Evolutionary conservation across 2,888 invertebrate genomes (phyloP).

Genomic region (Patella caerulea): DNA sequence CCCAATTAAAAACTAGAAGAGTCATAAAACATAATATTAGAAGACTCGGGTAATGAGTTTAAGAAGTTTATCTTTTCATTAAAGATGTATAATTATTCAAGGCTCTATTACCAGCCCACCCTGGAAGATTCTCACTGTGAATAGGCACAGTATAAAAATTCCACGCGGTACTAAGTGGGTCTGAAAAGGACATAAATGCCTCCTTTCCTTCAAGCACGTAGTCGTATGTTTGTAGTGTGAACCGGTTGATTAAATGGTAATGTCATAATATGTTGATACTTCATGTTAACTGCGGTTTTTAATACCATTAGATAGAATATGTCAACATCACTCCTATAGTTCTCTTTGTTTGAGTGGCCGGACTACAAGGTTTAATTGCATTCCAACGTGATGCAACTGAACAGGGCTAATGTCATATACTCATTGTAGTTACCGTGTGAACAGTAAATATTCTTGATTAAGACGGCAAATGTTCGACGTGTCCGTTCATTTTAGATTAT

Average conservation of each 20-base stretch:
- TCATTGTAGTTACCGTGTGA: neutral
- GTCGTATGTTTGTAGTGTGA: neutral
- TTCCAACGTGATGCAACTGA: constrained; percentile 1
- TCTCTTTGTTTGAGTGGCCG: neutral
- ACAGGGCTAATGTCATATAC: neutral
- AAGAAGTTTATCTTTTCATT: constrained; percentile 15
- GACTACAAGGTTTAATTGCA: neutral
- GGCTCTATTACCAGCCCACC: constrained; percentile 14
- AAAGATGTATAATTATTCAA: neutral
- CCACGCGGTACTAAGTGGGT: constrained; percentile 22
- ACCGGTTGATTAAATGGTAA: constrained; percentile 3
- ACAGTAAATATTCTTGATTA: neutral
- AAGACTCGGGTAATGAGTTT: too few relatives aligned
- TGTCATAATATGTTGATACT: constrained; percentile 11
- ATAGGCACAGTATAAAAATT: constrained; percentile 14
- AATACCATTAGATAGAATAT: constrained; percentile 2
- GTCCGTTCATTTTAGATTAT: too few relatives aligned
- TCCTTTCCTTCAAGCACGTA: neutral
- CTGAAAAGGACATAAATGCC: neutral
- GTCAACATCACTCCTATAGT: neutral
- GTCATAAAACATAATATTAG: too few relatives aligned
- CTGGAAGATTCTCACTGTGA: neutral
- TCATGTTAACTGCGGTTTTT: neutral
- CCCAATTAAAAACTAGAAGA: constrained; percentile 11
- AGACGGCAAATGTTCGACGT: too few relatives aligned